These are phyloP conservation scores for Rhombomys opimus DNA, from an alignment of 2,113 vertebrate genomes.

Conservation along the genomic window DNA sequence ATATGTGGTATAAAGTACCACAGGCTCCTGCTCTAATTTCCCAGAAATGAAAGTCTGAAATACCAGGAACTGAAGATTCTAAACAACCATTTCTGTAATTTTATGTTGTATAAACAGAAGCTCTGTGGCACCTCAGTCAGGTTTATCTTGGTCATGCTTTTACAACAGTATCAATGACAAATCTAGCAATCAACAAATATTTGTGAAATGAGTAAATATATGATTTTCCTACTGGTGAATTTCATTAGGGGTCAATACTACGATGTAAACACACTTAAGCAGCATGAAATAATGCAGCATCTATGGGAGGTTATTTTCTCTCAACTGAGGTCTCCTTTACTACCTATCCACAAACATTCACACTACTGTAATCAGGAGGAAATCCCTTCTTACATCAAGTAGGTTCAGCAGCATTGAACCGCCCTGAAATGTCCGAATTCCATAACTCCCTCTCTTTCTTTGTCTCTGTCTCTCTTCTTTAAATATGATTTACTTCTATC, in stretches of 20 bases:
- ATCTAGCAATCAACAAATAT: neutral
- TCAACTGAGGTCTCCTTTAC: neutral
- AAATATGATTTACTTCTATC: too few relatives aligned
- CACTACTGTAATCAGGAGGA: neutral
- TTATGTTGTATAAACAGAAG: neutral
- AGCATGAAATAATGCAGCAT: neutral
- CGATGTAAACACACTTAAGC: neutral
- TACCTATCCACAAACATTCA: neutral
- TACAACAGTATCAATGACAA: neutral
- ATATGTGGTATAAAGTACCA: neutral
- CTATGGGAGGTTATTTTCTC: neutral
- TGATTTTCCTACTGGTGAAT: neutral
- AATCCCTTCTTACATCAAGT: conserved; percentile 26
- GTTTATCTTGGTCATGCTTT: neutral
- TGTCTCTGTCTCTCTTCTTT: neutral
- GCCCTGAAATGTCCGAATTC: neutral
- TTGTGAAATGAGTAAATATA: neutral
- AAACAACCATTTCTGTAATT: neutral
- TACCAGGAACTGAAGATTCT: neutral
- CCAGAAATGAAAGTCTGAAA: neutral
- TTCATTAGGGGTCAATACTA: neutral
- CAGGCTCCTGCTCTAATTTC: neutral
- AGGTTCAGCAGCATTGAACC: neutral
- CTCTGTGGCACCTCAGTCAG: neutral
- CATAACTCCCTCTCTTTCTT: too few relatives aligned